These are phyloP conservation scores for Eufriesea mexicana DNA, from an alignment of 1,140 invertebrate species.

Conservation along the genomic window DNA sequence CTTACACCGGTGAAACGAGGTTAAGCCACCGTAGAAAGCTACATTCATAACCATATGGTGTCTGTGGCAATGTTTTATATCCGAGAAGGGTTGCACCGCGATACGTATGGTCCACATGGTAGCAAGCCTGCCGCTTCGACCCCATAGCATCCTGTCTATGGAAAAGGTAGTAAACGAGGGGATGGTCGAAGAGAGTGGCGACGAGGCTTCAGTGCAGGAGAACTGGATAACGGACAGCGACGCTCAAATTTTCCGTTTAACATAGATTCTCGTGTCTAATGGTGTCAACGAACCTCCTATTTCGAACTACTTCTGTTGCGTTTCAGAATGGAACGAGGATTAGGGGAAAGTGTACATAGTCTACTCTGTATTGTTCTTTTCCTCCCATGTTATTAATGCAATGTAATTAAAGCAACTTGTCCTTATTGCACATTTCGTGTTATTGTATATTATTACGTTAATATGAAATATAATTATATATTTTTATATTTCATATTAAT, in stretches of 20 bases:
- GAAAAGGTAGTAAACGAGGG: constrained; percentile 59
- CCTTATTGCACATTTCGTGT: not conserved
- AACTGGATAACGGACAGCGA: constrained; percentile 28
- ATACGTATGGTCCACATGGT: constrained; percentile 57
- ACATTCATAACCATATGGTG: constrained; percentile 65
- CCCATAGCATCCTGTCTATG: constrained; percentile 55
- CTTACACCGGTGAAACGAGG: constrained; percentile 52
- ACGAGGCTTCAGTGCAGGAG: constrained; percentile 1
- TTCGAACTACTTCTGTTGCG: not conserved
- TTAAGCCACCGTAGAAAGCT: constrained; percentile 60
- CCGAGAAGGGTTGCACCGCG: constrained; percentile 55
- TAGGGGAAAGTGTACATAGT: not conserved
- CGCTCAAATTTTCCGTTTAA: constrained; percentile 23
- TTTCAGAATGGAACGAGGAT: not conserved
- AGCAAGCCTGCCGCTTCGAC: constrained; percentile 42
- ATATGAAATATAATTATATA: too few species aligned
- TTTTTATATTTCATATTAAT: too few species aligned
- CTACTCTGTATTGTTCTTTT: not conserved
- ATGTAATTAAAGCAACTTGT: not conserved
- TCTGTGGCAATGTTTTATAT: constrained; percentile 64
- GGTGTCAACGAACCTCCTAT: not conserved
- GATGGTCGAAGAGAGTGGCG: constrained; percentile 46
- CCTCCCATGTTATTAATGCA: not conserved
- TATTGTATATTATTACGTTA: too few species aligned
- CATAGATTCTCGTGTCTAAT: not conserved